These are phyloP conservation scores for Stenurella melanura DNA, from an alignment of 2,888 invertebrate genomes.

Conservation along the genomic window DNA sequence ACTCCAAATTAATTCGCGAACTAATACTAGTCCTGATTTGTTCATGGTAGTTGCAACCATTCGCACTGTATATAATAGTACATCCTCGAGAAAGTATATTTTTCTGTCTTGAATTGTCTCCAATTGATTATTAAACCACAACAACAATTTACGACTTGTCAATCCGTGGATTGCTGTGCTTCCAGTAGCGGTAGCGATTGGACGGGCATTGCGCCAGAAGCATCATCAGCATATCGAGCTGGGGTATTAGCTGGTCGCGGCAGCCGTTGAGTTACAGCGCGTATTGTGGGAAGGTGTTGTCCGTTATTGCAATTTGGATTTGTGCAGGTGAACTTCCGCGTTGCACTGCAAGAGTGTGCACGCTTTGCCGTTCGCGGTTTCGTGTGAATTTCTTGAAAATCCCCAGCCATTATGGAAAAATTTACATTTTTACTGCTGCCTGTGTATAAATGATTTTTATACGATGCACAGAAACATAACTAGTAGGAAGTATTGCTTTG, in stretches of 20 bases:
- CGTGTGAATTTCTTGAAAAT: constrained; percentile 43
- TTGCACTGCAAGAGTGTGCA: constrained; percentile 37
- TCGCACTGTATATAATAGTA: too few species aligned
- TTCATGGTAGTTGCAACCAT: too few species aligned
- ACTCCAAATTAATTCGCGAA: too few species aligned
- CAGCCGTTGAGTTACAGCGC: constrained; percentile 34
- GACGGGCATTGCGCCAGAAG: constrained; percentile 31
- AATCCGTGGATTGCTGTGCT: neutral
- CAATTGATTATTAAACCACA: neutral
- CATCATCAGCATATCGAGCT: constrained; percentile 17
- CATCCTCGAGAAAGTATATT: too few species aligned
- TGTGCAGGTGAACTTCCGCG: constrained; percentile 48
- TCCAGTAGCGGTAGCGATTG: constrained; percentile 15
- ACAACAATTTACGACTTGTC: neutral
- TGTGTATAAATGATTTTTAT: neutral
- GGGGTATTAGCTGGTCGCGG: constrained; percentile 30
- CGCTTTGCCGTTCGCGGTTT: constrained; percentile 33
- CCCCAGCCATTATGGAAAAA: constrained; percentile 44
- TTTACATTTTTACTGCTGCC: constrained; percentile 48
- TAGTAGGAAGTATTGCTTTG: constrained; percentile 10
- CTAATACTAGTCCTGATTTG: too few species aligned
- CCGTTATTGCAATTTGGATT: constrained; percentile 46
- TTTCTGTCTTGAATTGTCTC: neutral
- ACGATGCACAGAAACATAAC: neutral
- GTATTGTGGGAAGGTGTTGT: constrained; percentile 46